A percentile compares a stretch with the other conserved stretches of the same genome.
These are phyloP conservation scores for Otus scops DNA, from an alignment of 2,797 vertebrate species.

Conservation along the genomic window DNA sequence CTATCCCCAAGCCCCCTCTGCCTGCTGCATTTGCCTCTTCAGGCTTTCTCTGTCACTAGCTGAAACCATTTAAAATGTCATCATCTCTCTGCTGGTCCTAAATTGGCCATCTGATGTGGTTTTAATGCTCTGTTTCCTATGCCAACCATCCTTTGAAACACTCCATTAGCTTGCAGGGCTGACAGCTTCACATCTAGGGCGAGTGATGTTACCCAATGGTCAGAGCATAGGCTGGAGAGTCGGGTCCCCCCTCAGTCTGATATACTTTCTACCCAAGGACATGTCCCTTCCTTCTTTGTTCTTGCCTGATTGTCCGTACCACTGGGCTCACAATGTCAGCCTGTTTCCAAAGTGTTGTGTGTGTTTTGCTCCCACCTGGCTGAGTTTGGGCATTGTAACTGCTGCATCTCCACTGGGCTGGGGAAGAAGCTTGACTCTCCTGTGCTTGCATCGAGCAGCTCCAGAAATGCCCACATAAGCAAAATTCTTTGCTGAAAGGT, in stretches of 20 bases:
- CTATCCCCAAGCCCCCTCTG: not conserved
- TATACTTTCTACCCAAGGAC: not conserved
- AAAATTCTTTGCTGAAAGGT: not conserved
- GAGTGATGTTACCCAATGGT: not conserved
- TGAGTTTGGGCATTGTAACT: fast-evolving
- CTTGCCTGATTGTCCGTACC: not conserved
- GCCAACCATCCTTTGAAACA: not conserved
- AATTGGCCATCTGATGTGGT: slow-evolving; percentile 13
- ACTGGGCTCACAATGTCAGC: not conserved
- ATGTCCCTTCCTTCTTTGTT: not conserved
- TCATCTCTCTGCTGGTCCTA: slow-evolving; percentile 24
- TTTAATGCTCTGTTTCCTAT: slow-evolving; percentile 47
- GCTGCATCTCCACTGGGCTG: not conserved
- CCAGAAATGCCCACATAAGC: not conserved
- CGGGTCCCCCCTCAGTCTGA: not conserved
- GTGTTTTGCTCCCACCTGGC: not conserved
- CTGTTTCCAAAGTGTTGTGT: not conserved
- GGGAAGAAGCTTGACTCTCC: not conserved
- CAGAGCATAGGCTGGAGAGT: not conserved
- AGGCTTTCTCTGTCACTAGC: not conserved
- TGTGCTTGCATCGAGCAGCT: not conserved
- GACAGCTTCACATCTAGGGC: not conserved
- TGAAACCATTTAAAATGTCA: slow-evolving; percentile 40
- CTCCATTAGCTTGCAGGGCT: not conserved
- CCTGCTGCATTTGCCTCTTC: not conserved